Base-by-base conservation (phyloP, 2,888 invertebrate genomes). In the Timema podura region DNA sequence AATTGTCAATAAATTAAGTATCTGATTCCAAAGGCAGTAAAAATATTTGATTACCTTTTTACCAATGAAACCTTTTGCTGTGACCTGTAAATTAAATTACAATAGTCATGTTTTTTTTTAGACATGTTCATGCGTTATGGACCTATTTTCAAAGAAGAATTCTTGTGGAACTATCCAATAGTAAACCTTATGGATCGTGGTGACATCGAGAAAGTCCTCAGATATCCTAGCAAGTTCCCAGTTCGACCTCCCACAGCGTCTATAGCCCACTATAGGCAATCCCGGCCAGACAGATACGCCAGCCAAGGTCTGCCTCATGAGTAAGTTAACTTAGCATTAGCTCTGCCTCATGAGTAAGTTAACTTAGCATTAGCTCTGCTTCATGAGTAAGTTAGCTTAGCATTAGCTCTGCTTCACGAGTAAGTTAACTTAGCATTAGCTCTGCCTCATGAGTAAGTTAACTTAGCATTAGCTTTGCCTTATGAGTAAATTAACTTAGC, bases 161-260 rank as follows among this genome's bases (percentile, higher is more conserved):
- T 90, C 65, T 84, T 91, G 51, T 89, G 90, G 78, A 90, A 90
- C 76, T 83, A 87, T 71, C 88, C 89, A 49, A 86, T 94, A 67
- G 87, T 94, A 64, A 91, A 89, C 74, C 82, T 94, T 68, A 89
- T 89, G 47, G 88, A 89, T 68, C 84, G 87, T 49, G 81, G 81
- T 1, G 92, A 92, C 74, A 88, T 95, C 74, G 92, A 93, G 78
- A 86, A 87, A 48, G 89, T 94, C 15, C 82, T 93, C n/a, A 87
- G 87, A 75, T 86, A 88, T 72, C 87, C 88, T 11, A 89, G 91
- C 73, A 89, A 88, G 78, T 89, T 88, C 77, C 93, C 93, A 0
- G 87, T 91, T 76, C 85, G 95, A 16, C 94, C 95, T 11, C 91
- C 92, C 48, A 92, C 92, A 2, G 92, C 92, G 82, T 91, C 92